phyloP scores from a whole-genome alignment of 30 jellyfish, hydroid and myxozoan genomes.

The Chrysaora quinquecirrha region DNA sequence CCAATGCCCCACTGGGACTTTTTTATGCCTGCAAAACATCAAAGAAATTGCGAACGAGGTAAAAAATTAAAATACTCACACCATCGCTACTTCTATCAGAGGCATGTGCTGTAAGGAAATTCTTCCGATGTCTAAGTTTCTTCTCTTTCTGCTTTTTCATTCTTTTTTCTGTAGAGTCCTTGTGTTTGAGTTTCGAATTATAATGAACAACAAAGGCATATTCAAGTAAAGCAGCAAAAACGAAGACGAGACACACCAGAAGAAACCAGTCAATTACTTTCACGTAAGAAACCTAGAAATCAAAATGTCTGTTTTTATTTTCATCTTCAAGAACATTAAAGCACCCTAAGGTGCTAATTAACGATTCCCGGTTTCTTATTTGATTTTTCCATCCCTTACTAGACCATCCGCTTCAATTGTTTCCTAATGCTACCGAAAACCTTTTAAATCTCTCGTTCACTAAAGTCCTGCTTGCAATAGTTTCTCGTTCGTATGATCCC shows the following conservation, averaged over 20 bases:
- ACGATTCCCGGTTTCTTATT: too few species aligned
- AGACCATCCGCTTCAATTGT: too few species aligned
- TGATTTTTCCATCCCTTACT: too few species aligned
- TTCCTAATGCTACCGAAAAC: too few species aligned
- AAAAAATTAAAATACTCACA: conserved; percentile 15
- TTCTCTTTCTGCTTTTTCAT: conserved; percentile 16
- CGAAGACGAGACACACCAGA: conserved; percentile 70
- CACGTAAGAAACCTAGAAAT: conserved; percentile 80
- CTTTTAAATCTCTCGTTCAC: too few species aligned
- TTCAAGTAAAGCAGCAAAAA: conserved; percentile 76
- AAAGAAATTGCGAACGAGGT: background rate
- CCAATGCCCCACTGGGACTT: too few species aligned
- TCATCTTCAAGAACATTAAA: too few species aligned
- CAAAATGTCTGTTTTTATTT: too few species aligned
- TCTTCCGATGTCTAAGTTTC: background rate
- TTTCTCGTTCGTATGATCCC: too few species aligned
- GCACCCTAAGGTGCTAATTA: too few species aligned
- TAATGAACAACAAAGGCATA: conserved; percentile 74
- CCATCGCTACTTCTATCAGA: conserved; percentile 48
- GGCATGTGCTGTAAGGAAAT: conserved; percentile 9
- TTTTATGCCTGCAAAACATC: too few species aligned
- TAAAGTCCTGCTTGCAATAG: too few species aligned
- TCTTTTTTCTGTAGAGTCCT: conserved; percentile 26
- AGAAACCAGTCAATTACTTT: conserved; percentile 83
- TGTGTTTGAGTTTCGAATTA: conserved; percentile 34